These are phyloP conservation scores for Desoria tigrina DNA, from an alignment of 2,888 invertebrate species.

Conservation along the genomic window DNA sequence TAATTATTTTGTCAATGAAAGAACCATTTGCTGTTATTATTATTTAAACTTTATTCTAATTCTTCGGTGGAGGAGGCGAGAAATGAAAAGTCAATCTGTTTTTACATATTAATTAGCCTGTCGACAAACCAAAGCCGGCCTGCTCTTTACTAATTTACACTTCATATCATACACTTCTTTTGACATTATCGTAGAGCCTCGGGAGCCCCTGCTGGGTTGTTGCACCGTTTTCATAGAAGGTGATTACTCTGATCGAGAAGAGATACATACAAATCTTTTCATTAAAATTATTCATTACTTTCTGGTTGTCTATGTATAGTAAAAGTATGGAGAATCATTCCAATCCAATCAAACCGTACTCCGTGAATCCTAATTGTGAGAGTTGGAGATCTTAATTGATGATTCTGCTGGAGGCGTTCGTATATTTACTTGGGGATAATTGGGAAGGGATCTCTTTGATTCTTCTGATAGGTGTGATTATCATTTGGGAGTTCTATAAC, in stretches of 20 bases:
- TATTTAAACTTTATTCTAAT: background rate
- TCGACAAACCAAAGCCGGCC: too few relatives aligned
- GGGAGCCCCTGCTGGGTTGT: background rate
- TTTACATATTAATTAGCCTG: slow-evolving; percentile 4
- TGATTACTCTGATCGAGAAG: background rate
- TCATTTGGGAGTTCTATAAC: too few relatives aligned
- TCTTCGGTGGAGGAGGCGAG: slow-evolving; percentile 10
- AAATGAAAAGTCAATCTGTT: slow-evolving; percentile 14
- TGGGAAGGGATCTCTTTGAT: background rate
- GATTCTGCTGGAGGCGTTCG: slow-evolving; percentile 16
- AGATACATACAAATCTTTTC: slow-evolving; percentile 22
- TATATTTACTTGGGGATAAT: too few relatives aligned
- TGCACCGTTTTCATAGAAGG: background rate
- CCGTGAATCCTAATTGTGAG: too few relatives aligned
- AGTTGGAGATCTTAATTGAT: slow-evolving; percentile 18
- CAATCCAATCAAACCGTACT: background rate
- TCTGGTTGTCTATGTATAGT: background rate
- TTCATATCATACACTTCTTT: background rate
- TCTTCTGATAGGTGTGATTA: background rate
- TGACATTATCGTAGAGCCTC: too few relatives aligned
- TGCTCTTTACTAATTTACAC: slow-evolving; percentile 13
- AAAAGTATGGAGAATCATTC: too few relatives aligned
- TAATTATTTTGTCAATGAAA: slow-evolving; percentile 53
- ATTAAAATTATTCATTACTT: slow-evolving; percentile 19
- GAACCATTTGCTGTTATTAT: background rate